Base-by-base conservation (phyloP, 2,888 invertebrate genomes). In the Ornithoptera alexandrae region DNA sequence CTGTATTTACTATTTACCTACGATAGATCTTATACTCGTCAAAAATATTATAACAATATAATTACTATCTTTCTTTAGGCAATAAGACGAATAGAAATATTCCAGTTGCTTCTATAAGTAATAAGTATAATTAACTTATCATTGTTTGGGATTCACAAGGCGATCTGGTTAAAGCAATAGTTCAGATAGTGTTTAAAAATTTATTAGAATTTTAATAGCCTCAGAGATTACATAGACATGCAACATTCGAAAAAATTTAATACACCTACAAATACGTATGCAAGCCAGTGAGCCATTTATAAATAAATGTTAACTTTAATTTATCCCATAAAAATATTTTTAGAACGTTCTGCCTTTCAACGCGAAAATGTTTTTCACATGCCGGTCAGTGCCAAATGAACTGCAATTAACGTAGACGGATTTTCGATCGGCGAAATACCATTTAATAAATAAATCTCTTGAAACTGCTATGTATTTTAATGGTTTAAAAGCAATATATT, bases 381-480 rank as follows among this genome's bases (percentile, higher is more conserved):
- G 57, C 57, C 57, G 22, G 59, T 46, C 61, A 42, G 69, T 62
- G 58, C 57, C 62, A 62, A 65, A 65, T 65, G 65, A 65, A 69
- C 56, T 61, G 56, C 65, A 87, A 87, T 89, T 88, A 83, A 84
- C 85, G 85, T 84, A 80, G 84, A 78, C 77, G 84, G 83, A 85
- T 88, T 87, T 85, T 80, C 82, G 77, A 81, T 75, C 53, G 77
- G 84, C 84, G 86, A 87, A 84, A 89, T 88, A 88, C 87, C 87
- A 88, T 87, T 89, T 90, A 89, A 88, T 89, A 88, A 89, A 86
- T 86, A 88, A 87, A 88, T 86, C 87, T 89, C 88, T 86, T 84
- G 86, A 80, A 88, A 85, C 84, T 88, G 84, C 84, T 78, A 84
- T 85, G 89, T 89, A 90, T 90, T 88, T 86, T 81, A 89, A 90